Percentiles rank a stretch among this genome's conserved stretches.
These are phyloP conservation scores for Petrocephalus zakoni DNA, from an alignment of 2,113 vertebrate species.

Conservation along the genomic window DNA sequence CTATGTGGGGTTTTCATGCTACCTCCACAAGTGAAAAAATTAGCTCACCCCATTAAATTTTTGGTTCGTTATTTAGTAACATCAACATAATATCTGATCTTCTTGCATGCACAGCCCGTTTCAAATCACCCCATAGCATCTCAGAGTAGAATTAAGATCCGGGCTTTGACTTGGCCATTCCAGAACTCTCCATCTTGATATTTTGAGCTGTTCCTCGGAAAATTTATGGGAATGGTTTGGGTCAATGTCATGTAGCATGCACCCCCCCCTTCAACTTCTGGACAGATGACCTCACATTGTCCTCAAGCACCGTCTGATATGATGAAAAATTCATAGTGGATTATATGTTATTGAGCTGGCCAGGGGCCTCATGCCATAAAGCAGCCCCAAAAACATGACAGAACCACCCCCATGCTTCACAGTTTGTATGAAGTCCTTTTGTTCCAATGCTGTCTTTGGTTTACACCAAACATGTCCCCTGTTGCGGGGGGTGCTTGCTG, in stretches of 20 bases:
- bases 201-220: background rate
- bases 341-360: background rate
- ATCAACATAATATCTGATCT: background rate
- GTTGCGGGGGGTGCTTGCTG: background rate
- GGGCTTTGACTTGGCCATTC: background rate
- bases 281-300: background rate
- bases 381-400: background rate
- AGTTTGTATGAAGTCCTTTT: background rate
- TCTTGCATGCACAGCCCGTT: background rate
- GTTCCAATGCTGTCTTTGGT: background rate
- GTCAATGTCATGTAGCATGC: background rate
- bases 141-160: background rate
- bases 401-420: background rate
- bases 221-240: background rate
- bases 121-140: background rate
- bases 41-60: background rate
- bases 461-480: background rate
- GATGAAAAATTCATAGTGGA: background rate
- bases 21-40: background rate
- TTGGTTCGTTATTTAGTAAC: background rate
- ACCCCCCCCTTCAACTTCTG: background rate
- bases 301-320: background rate
- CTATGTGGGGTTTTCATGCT: no score
- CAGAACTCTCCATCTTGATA: background rate
- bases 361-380: background rate